Percentiles rank a stretch among this genome's conserved stretches.
These are phyloP conservation scores for Cerastis leucographa DNA, from an alignment of 2,888 invertebrate species.

Conservation along the genomic window DNA sequence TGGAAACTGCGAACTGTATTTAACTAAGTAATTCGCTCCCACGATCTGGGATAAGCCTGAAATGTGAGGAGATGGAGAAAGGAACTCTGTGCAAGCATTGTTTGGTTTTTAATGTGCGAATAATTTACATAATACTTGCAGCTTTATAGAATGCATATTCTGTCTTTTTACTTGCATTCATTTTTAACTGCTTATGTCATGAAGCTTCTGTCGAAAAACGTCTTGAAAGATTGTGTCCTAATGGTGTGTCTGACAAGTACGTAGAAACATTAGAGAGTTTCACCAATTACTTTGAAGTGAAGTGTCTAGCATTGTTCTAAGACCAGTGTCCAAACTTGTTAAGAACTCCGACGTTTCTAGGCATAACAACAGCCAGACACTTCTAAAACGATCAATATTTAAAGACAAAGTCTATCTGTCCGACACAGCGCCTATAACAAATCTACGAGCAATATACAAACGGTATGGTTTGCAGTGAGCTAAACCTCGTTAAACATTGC, in stretches of 20 bases:
- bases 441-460: constrained; percentile 33
- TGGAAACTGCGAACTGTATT: constrained; percentile 57
- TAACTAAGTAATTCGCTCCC: constrained; percentile 51
- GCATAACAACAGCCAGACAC: constrained; percentile 14
- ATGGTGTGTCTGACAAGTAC: constrained; percentile 5
- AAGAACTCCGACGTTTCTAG: constrained; percentile 12
- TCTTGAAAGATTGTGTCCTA: constrained; percentile 8
- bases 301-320: constrained; percentile 32
- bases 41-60: constrained; percentile 45
- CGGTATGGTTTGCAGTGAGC: constrained; percentile 31
- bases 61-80: constrained; percentile 33
- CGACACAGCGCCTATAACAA: constrained; percentile 38
- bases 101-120: constrained; percentile 13
- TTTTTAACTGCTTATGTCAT: neutral
- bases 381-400: constrained; percentile 36
- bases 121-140: neutral
- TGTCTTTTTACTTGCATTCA: neutral
- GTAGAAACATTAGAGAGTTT: constrained; percentile 13
- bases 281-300: constrained; percentile 8
- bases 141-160: neutral
- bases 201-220: constrained; percentile 5
- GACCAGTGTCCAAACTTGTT: constrained; percentile 28
- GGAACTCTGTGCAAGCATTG: constrained; percentile 8
- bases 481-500: neutral
- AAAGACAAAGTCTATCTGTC: neutral